Evolutionary conservation across 2,797 vertebrate genomes (phyloP).

Genomic region (Oreochromis mossambicus): DNA sequence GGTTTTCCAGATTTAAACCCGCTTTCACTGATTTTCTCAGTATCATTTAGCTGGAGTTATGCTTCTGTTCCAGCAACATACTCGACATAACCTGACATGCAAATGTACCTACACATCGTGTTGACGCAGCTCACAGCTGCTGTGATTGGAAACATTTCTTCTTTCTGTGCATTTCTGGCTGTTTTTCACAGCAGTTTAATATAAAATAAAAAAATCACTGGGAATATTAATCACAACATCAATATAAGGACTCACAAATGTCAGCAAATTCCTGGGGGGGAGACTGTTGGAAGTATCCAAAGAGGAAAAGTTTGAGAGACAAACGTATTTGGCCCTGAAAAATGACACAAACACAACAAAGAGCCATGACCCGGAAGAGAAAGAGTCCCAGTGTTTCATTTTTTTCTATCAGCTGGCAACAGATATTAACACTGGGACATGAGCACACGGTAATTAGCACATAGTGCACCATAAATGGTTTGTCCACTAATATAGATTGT

Average conservation of each 20-base stretch:
- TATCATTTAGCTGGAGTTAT: neutral
- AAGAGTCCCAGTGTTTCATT: neutral
- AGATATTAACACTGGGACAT: neutral
- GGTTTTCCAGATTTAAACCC: neutral
- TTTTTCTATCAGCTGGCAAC: neutral
- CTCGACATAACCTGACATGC: neutral
- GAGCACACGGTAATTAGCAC: neutral
- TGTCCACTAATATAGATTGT: neutral
- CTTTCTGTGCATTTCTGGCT: neutral
- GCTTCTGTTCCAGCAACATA: neutral
- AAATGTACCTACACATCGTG: rapidly evolving
- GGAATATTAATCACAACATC: neutral
- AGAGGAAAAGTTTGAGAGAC: neutral
- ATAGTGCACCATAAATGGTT: neutral
- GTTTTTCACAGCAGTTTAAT: neutral
- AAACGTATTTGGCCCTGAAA: neutral
- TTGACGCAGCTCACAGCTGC: neutral
- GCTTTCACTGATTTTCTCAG: neutral
- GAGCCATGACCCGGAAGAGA: neutral
- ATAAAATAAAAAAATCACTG: neutral
- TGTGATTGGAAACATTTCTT: neutral
- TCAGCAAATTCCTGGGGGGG: neutral
- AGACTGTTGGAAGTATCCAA: neutral
- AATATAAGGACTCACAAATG: neutral
- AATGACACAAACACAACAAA: neutral